Percentiles rank a stretch among this genome's conserved stretches.
Evolutionary conservation across 2,888 invertebrate species (phyloP).

Genomic region (Mythimna pallens): DNA sequence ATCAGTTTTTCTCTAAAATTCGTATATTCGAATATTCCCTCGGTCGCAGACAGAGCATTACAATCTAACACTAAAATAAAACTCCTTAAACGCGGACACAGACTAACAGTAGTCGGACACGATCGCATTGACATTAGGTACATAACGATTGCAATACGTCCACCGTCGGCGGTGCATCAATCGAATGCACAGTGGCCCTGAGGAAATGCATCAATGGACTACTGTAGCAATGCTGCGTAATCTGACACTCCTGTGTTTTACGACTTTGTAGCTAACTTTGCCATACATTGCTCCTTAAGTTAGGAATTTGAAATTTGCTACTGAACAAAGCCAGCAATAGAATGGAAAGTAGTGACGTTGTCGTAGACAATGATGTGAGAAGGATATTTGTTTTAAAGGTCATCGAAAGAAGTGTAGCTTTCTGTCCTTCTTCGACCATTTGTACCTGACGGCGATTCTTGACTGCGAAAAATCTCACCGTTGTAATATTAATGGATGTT

Average conservation of each 20-base stretch:
- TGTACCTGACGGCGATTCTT: slow-evolving; percentile 62
- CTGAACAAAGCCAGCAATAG: slow-evolving; percentile 9
- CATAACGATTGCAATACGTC: slow-evolving; percentile 89
- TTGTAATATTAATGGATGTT: slow-evolving; percentile 38
- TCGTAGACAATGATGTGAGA: slow-evolving; percentile 9
- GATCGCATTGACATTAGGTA: slow-evolving; percentile 87
- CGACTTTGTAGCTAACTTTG: background rate
- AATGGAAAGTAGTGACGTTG: background rate
- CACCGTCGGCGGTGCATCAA: slow-evolving; percentile 83
- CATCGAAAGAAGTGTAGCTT: slow-evolving; percentile 73
- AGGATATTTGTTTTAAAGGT: slow-evolving; percentile 69
- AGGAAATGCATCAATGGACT: slow-evolving; percentile 84
- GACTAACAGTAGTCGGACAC: slow-evolving; percentile 80
- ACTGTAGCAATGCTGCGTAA: slow-evolving; percentile 61
- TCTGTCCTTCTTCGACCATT: slow-evolving; percentile 66
- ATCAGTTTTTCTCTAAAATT: background rate
- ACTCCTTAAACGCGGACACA: slow-evolving; percentile 78
- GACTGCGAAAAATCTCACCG: slow-evolving; percentile 58
- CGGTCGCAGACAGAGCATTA: slow-evolving; percentile 35
- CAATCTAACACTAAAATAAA: slow-evolving; percentile 76
- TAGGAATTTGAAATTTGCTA: background rate
- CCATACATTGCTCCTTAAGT: slow-evolving; percentile 32
- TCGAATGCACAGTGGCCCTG: slow-evolving; percentile 83
- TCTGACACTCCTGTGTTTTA: slow-evolving; percentile 36
- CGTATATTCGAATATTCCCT: slow-evolving; percentile 28